Evolutionary conservation across 2,113 vertebrate species (phyloP).

Genomic region (Microcebus ravelobensis): DNA sequence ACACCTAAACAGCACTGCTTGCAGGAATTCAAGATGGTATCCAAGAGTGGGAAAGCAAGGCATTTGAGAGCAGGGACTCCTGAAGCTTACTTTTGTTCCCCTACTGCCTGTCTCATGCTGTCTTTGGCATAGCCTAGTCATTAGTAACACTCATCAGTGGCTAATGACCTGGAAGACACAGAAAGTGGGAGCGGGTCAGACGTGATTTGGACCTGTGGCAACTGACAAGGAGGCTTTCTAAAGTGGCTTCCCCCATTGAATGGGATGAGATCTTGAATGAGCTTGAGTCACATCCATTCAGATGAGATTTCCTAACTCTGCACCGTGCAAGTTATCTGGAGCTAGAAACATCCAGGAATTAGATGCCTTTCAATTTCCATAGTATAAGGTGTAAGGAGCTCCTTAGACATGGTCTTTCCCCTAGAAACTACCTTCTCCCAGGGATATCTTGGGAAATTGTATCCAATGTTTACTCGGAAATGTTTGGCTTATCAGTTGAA

Average conservation of each 20-base stretch:
- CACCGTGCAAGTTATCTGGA: not conserved
- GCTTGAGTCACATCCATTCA: not conserved
- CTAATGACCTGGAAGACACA: slow-evolving; percentile 68
- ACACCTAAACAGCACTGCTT: slow-evolving; percentile 18
- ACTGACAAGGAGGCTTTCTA: slow-evolving; percentile 76
- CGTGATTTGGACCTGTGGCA: slow-evolving; percentile 41
- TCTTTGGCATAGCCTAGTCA: slow-evolving; percentile 67
- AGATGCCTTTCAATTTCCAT: not conserved
- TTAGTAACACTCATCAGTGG: slow-evolving; percentile 52
- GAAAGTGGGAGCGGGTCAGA: not conserved
- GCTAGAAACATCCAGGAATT: not conserved
- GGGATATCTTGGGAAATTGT: slow-evolving; percentile 46
- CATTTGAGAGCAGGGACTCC: slow-evolving; percentile 21
- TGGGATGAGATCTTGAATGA: slow-evolving; percentile 11
- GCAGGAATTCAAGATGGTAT: slow-evolving; percentile 18
- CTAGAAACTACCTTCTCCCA: not conserved
- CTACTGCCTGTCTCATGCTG: not conserved
- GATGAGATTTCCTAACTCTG: not conserved
- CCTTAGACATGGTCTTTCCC: not conserved
- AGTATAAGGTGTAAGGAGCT: not conserved
- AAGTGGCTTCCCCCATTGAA: not conserved
- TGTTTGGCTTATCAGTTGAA: slow-evolving; percentile 49
- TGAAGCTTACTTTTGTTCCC: not conserved
- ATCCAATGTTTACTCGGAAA: slow-evolving; percentile 51
- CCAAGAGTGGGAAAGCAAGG: not conserved